These are phyloP conservation scores for Pseudomyrmex concolor DNA, from an alignment of 1,140 invertebrate species.

Conservation along the genomic window DNA sequence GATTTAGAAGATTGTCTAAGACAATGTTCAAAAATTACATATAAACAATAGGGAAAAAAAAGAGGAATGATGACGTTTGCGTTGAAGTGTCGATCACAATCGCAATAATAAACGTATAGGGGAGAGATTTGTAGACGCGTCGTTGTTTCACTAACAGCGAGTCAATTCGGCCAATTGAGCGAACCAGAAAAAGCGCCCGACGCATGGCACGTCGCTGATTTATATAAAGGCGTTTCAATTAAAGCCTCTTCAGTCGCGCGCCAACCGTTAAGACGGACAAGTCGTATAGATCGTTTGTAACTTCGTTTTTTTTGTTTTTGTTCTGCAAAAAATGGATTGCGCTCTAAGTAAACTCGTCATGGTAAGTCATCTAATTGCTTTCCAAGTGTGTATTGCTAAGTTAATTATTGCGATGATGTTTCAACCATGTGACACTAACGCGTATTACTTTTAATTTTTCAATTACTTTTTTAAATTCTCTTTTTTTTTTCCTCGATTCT, in stretches of 20 bases:
- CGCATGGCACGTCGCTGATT: conserved; percentile 43
- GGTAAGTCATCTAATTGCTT: conserved; percentile 52
- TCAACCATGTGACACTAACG: too few species aligned
- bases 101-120: conserved; percentile 34
- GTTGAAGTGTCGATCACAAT: conserved; percentile 12
- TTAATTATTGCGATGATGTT: too few species aligned
- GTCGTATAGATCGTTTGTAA: background rate
- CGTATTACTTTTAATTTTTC: too few species aligned
- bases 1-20: background rate
- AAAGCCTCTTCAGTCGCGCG: conserved; percentile 46
- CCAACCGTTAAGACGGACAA: conserved; percentile 8
- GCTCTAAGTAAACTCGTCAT: conserved; percentile 41
- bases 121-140: background rate
- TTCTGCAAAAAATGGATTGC: conserved; percentile 60
- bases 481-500: too few species aligned
- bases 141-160: conserved; percentile 34
- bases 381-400: too few species aligned
- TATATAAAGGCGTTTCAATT: conserved; percentile 69
- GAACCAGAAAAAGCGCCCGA: conserved; percentile 32
- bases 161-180: conserved; percentile 73
- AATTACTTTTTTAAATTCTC: too few species aligned
- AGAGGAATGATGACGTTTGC: background rate
- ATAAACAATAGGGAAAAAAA: background rate
- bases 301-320: background rate
- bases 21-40: background rate